Evolutionary conservation across 1,140 invertebrate species (phyloP), one percentile per base, ranked within the genome.

Genomic region (Vollenhovia emeryi): DNA sequence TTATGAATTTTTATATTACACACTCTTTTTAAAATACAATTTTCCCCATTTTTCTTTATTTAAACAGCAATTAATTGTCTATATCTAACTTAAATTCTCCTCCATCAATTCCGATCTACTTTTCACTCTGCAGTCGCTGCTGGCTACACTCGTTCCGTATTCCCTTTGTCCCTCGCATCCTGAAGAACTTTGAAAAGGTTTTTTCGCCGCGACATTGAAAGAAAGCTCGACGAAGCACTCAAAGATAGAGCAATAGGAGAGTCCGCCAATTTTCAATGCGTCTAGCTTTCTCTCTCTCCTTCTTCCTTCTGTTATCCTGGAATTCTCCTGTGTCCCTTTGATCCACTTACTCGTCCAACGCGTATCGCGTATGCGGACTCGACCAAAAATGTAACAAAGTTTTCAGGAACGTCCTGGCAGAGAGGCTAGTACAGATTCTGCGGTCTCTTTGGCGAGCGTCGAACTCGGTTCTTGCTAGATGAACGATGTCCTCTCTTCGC

Each of bases 341-440:
- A 94, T 94, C 92, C 89, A 90, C 89, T 93, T 92, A 92, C 86
- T 91, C 87, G 86, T 91, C 84, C 87, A 69, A 86, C 84, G 85
- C 89, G 79, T 85, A 91, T 92, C 90, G 86, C 87, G 86, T 91
- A 88, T 86, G 80, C 82, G 88, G 85, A 91, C 89, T 86, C 79
- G 89, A 92, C 91, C 90, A 94, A 94, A 94, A 95, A 94, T 93
- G 90, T 93, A 94, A 93, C 93, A 94, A 94, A 94, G 92, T 94
- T 94, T 92, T 82, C 83, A 85, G 86, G 85, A 91, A 91, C 86
- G 88, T 89, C 90, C 89, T 84, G 85, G 84, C 73, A 92, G 84
- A 87, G 87, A 92, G 90, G 90, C 86, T 84, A 89, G 87, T 85
- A 86, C 90, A 93, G 92, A 94, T 94, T 94, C 92, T 93, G 93